A percentile compares a stretch with the other conserved stretches of the same genome.
phyloP scores from a whole-genome alignment of 2,888 invertebrate genomes.

The Sisyra terminalis region DNA sequence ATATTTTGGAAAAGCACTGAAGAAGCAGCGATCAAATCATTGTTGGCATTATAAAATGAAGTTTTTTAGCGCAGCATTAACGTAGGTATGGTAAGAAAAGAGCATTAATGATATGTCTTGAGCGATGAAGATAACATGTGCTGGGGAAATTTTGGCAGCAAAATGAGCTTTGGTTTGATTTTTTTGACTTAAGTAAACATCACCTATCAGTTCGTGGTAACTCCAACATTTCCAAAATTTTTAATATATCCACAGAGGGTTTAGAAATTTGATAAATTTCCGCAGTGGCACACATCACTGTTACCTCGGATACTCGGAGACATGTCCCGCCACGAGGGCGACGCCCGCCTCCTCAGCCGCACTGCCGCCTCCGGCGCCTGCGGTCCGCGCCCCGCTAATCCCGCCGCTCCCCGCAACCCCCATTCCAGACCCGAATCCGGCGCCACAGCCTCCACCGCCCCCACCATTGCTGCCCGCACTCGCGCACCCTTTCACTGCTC shows the following conservation, averaged over 20 bases:
- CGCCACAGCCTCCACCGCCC: slow-evolving; percentile 24
- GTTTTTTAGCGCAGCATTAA: too few relatives aligned
- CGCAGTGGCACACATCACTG: slow-evolving; percentile 5
- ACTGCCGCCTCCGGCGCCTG: slow-evolving; percentile 26
- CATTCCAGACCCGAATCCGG: slow-evolving; percentile 29
- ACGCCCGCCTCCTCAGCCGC: slow-evolving; percentile 71
- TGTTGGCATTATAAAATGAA: too few relatives aligned
- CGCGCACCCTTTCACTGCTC: slow-evolving; percentile 64
- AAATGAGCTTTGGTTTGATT: not conserved
- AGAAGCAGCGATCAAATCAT: too few relatives aligned
- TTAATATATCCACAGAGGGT: slow-evolving; percentile 5
- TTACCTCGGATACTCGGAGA: slow-evolving; percentile 57
- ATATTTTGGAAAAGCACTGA: too few relatives aligned
- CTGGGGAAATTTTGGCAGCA: not conserved
- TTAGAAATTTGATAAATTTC: slow-evolving; percentile 5
- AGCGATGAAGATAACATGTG: slow-evolving; percentile 1
- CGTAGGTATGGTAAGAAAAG: too few relatives aligned
- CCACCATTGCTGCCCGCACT: slow-evolving; percentile 22
- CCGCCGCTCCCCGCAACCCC: slow-evolving; percentile 23
- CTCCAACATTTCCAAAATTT: slow-evolving; percentile 6
- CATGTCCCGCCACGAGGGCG: slow-evolving; percentile 79
- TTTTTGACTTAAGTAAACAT: slow-evolving; percentile 1
- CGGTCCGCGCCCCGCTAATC: slow-evolving; percentile 18
- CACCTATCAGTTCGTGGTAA: slow-evolving; percentile 5
- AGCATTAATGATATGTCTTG: too few relatives aligned